phyloP scores from a whole-genome alignment of 30 jellyfish, hydroid and myxozoan genomes.

The Cassiopea andromeda region DNA sequence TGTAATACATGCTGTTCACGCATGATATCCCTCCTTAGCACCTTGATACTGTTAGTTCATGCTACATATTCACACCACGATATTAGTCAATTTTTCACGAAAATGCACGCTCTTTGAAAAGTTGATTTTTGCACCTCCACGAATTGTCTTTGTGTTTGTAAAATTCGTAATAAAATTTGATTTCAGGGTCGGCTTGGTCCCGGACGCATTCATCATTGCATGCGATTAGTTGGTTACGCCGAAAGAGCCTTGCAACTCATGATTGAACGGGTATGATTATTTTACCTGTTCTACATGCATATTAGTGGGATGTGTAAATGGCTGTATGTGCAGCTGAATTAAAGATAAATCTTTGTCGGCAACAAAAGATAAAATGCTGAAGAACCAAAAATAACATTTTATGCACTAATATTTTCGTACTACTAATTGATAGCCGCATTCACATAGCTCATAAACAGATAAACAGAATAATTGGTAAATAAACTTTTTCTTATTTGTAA shows the following conservation, averaged over 20 bases:
- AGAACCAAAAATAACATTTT: too few relatives aligned
- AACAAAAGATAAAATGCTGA: too few relatives aligned
- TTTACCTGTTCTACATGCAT: background rate
- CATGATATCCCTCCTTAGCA: background rate
- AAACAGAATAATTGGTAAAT: too few relatives aligned
- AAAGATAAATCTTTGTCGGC: too few relatives aligned
- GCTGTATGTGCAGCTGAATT: background rate
- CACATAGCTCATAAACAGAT: too few relatives aligned
- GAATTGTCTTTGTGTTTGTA: background rate
- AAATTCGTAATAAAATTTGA: background rate
- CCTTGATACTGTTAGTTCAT: too few relatives aligned
- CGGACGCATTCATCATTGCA: conserved; percentile 96
- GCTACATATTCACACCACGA: too few relatives aligned
- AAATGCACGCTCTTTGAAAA: too few relatives aligned
- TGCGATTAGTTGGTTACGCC: conserved; percentile 88
- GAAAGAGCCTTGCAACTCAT: conserved; percentile 88
- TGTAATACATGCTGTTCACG: background rate
- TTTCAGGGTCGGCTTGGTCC: conserved; percentile 97
- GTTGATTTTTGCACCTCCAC: background rate
- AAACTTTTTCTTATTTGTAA: too few relatives aligned
- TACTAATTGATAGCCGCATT: too few relatives aligned
- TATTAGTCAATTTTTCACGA: too few relatives aligned
- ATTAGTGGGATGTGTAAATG: background rate
- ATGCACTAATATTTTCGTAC: too few relatives aligned
- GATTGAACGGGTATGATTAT: conserved; percentile 74